phyloP scores from a whole-genome alignment of 2,113 vertebrate species.

The Albula glossodonta region DNA sequence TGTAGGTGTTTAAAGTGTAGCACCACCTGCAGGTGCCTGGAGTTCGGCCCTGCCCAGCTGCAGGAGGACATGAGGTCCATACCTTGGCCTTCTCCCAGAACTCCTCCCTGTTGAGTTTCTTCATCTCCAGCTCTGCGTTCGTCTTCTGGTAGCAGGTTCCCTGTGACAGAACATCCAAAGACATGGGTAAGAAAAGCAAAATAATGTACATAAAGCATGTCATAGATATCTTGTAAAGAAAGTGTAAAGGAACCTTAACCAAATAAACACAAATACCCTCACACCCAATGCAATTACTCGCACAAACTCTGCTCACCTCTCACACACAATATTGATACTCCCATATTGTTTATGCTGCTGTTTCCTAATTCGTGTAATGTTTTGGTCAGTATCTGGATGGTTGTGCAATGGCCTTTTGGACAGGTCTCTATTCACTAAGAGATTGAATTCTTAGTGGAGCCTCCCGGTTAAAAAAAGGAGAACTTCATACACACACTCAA shows the following conservation, averaged over 20 bases:
- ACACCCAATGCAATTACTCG: too few species aligned
- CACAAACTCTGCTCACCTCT: neutral
- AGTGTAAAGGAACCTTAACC: neutral
- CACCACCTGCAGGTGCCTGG: neutral
- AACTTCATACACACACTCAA: neutral
- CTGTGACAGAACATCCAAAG: conserved; percentile 60
- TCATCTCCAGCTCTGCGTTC: conserved; percentile 94
- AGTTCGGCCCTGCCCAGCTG: neutral
- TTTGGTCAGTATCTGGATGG: too few species aligned
- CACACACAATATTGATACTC: too few species aligned
- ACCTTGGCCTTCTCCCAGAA: conserved; percentile 99
- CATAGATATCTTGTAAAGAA: neutral
- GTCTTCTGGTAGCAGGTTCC: conserved; percentile 95
- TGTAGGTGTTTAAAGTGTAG: neutral
- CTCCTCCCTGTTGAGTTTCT: conserved; percentile 93
- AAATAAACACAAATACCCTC: neutral
- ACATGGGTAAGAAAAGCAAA: neutral
- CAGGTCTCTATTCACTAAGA: too few species aligned
- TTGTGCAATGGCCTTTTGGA: too few species aligned
- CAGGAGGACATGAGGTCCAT: conserved; percentile 19
- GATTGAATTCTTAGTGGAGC: too few species aligned
- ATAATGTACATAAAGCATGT: neutral
- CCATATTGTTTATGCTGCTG: too few species aligned
- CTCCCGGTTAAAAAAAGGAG: too few species aligned
- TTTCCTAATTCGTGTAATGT: too few species aligned